A percentile compares a stretch with the other conserved stretches of the same genome.
phyloP scores from a whole-genome alignment of 2,113 vertebrate genomes.

The Crotalus viridis region DNA sequence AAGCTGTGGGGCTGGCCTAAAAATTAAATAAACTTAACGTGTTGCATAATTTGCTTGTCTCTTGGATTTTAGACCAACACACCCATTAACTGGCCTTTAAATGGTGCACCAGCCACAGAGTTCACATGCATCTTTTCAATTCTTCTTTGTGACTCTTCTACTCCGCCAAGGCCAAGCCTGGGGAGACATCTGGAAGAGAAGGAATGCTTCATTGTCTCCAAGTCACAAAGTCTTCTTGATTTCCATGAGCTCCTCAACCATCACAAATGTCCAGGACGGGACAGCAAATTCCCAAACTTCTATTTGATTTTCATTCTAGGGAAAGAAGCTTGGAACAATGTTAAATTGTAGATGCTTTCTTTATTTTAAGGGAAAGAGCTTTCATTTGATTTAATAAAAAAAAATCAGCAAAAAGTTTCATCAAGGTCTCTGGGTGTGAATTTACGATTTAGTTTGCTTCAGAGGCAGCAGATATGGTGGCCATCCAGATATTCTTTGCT shows the following conservation, averaged over 20 bases:
- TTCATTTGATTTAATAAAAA: no score
- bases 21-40: background rate
- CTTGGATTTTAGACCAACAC: background rate
- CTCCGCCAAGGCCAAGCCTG: background rate
- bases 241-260: background rate
- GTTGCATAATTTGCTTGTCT: background rate
- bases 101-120: background rate
- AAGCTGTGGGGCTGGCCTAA: background rate
- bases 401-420: background rate
- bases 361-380: background rate
- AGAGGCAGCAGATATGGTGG: background rate
- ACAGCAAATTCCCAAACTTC: background rate
- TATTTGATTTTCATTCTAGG: background rate
- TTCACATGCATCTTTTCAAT: background rate
- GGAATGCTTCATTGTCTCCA: background rate
- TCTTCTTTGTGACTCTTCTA: background rate
- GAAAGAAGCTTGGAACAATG: background rate
- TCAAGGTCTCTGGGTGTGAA: background rate
- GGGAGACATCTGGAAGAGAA: constrained; percentile 14
- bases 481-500: background rate
- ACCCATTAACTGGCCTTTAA: background rate
- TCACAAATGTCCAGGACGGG: background rate
- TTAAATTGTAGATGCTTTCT: background rate
- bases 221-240: background rate
- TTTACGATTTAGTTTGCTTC: background rate